These are phyloP conservation scores for Ormyrus nitidulus DNA, from an alignment of 2,888 invertebrate species.

Conservation along the genomic window DNA sequence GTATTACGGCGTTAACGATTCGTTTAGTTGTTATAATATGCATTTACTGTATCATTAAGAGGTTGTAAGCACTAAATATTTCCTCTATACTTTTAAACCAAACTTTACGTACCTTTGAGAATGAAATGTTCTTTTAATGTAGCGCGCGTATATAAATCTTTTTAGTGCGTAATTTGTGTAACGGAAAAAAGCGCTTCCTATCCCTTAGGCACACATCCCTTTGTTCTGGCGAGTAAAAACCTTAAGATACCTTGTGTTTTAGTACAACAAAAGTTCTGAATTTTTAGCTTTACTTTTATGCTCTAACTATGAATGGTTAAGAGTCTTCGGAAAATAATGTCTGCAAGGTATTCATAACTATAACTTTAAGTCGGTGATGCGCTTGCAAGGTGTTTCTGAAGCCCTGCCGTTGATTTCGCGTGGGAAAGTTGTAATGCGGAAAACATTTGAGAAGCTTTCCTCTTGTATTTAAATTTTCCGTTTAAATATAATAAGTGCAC, in stretches of 20 bases:
- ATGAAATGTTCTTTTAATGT: conserved; percentile 30
- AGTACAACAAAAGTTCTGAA: conserved; percentile 39
- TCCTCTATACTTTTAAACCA: conserved; percentile 26
- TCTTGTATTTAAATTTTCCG: too few relatives aligned
- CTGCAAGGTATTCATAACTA: neutral
- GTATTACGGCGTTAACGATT: conserved; percentile 1
- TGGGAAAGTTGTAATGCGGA: too few relatives aligned
- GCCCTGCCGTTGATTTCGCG: too few relatives aligned
- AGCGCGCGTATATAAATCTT: neutral
- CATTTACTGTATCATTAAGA: conserved; percentile 28
- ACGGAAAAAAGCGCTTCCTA: conserved; percentile 25
- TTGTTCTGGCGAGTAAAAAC: conserved; percentile 32
- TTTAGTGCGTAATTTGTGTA: conserved; percentile 41
- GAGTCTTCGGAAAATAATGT: neutral
- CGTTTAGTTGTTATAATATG: neutral
- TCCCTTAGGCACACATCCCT: conserved; percentile 12
- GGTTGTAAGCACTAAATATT: conserved; percentile 33
- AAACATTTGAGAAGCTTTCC: too few relatives aligned
- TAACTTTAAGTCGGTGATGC: neutral
- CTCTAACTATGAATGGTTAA: neutral
- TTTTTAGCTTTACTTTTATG: conserved; percentile 44
- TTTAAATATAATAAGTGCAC: too few relatives aligned
- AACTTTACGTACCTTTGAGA: conserved; percentile 37
- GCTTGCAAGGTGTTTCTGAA: too few relatives aligned
- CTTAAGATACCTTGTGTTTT: neutral